Base-by-base conservation (phyloP, 2,797 vertebrate genomes). In the Philypnodon macrostomus region DNA sequence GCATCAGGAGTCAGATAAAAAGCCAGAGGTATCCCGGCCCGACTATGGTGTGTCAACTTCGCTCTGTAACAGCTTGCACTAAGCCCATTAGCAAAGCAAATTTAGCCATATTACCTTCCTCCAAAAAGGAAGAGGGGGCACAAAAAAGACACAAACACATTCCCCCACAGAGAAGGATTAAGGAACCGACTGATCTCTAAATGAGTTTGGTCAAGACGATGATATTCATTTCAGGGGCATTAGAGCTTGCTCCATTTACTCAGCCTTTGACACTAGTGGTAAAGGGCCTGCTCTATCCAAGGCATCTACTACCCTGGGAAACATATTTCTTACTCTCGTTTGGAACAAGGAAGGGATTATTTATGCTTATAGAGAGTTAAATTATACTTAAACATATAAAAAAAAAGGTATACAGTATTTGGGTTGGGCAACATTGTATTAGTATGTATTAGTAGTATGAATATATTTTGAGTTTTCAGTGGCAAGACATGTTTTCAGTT, bases 21-120 rank as follows among this genome's bases (percentile, higher is more conserved):
- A 70, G 58, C 63, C 52, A 47, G 26, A 50, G 70, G 79, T 33
- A 54, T 83, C 71, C 73, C 53, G 41, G 55, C 59, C 63, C 9
- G 67, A 54, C 70, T 34, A 67, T 73, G 73, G 71, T 7, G 74
- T 63, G 79, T 85, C 83, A 64, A 69, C 76, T 76, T 73, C 63
- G 55, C 74, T 68, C 79, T 86, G 90, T 77, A 86, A 89, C 90
- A 92, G 90, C 90, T 92, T 90, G 89, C 70, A 0, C 58, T 91
- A 92, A 92, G 84, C 85, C 86, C 87, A 89, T 92, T 91, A 91
- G 85, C 77, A 84, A 79, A 84, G 88, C 84, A 89, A 89, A 90
- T 90, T 87, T 88, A 86, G 86, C 74, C 77, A 79, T 87, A 90
- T 90, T 87, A 86, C 85, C 83, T 85, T 81, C 79, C 83, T 77